phyloP scores from a whole-genome alignment of 2,113 vertebrate species.

The Ovis aries region ARS-UI_Ramb_v3.0 NC_056077.1:1772501-1773000 shows the following conservation, averaged over 20 bases:
- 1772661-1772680: not conserved
- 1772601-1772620: not conserved
- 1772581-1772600: not conserved
- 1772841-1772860: not conserved
- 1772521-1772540: not conserved
- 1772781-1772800: not conserved
- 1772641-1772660: not conserved
- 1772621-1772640: not conserved
- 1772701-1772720: not conserved
- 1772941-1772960: too few relatives aligned
- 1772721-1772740: not conserved
- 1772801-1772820: not conserved
- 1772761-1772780: fast-evolving
- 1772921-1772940: not conserved
- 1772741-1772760: not conserved
- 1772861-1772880: not conserved
- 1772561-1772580: not conserved
- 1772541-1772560: not conserved
- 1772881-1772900: too few relatives aligned
- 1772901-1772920: not conserved
- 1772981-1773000: not conserved
- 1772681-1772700: not conserved
- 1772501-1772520: fast-evolving
- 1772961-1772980: not conserved
- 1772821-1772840: not conserved